Base-by-base conservation (phyloP, 2,797 vertebrate species). In the Ispidina lecontei region DNA sequence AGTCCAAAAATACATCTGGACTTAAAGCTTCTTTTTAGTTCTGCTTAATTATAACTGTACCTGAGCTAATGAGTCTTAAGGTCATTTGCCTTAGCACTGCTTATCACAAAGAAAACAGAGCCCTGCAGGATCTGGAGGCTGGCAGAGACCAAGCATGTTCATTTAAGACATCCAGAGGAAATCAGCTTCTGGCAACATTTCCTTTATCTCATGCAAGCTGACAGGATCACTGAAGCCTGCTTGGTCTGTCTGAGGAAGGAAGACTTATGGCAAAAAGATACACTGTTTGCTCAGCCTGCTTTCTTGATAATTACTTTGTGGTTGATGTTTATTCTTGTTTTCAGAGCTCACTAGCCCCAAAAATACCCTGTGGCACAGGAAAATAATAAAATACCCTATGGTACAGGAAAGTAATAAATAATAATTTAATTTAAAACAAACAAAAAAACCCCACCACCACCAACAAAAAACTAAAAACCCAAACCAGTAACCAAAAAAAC, bases 241-340 rank as follows among this genome's bases (percentile, higher is more conserved):
- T 59, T 16, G 63, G 63, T 87, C 71, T 23, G 70, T 37, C 47
- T 77, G 44, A 63, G 72, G 73, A 94, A 97, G 91, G 87, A 97
- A 97, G 81, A 35, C 28, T 86, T 35, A 51, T 21, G 29, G 65
- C 59, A 63, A 51, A 93, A 90, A 94, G 78, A 91, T 10, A 58
- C 4, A 9, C 31, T 39, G 16, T 73, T 62, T 51, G 73, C 43
- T 74, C 39, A 92, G 77, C 60, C 65, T 87, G 71, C 41, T 74
- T 49, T 84, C 63, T 52, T 87, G 94, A 94, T 95, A 83, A 20
- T 84, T 92, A 81, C 80, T 95, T 89, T 95, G 92, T 89, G 91
- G 80, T 56, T 74, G 15, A 31, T 83, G 82, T 41, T 67, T 78
- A n/a, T 68, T 87, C 83, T 91, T 87, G 35, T 33, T 60, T 69